Conservation (phyloP, 1,140 invertebrate genomes). For the Phymorhynchus buccinoides region DNA sequence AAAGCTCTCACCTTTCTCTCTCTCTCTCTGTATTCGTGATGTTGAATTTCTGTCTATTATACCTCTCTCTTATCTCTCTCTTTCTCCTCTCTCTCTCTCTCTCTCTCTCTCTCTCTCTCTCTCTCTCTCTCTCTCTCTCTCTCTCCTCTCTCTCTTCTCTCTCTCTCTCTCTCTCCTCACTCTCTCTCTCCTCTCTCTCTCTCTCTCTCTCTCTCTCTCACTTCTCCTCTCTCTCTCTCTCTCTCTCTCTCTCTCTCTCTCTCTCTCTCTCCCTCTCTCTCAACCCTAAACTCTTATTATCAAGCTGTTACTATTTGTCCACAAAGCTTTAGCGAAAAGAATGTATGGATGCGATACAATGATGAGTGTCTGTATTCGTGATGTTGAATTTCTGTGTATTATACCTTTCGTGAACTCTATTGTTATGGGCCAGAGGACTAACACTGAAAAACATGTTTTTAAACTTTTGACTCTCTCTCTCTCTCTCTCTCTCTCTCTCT, state of each 20-base stretch:
- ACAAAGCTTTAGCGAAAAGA: no score
- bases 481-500: no score
- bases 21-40: not conserved
- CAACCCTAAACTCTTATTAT: not conserved
- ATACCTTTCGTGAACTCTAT: not conserved
- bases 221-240: slow-evolving; percentile 15
- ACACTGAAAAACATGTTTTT: no score
- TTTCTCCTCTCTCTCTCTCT: not conserved
- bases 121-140: not conserved
- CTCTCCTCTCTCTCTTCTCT: not conserved
- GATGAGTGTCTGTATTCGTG: not conserved
- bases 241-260: not conserved
- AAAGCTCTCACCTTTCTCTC: not conserved
- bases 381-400: not conserved
- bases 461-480: no score
- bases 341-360: no score
- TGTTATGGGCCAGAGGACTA: no score
- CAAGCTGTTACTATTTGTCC: no score
- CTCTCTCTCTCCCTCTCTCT: not conserved
- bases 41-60: not conserved
- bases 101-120: not conserved
- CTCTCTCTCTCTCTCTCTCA: slow-evolving; percentile 3
- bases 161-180: not conserved
- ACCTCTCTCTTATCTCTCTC: not conserved
- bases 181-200: not conserved